Percentiles rank a stretch among this genome's conserved stretches.
Evolutionary conservation across 2,888 invertebrate species (phyloP).

Genomic region (Malthinus flaveolus): DNA sequence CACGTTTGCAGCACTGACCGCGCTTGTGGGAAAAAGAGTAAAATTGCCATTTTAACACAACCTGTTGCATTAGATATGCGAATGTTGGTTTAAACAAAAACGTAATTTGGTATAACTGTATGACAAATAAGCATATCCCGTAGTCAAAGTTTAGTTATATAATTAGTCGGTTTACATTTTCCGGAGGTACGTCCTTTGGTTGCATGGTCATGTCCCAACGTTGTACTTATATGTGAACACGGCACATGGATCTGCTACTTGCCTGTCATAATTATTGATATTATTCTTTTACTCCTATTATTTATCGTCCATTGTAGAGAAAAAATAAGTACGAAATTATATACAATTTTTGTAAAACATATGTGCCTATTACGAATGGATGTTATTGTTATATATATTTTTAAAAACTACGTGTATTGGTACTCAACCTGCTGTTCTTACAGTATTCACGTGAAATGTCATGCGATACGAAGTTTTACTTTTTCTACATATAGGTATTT

Average conservation of each 20-base stretch:
- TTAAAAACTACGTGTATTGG: constrained; percentile 16
- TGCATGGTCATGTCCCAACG: constrained; percentile 39
- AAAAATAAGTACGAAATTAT: constrained; percentile 55
- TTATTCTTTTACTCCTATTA: constrained; percentile 53
- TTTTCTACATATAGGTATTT: constrained; percentile 1
- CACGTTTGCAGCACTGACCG: too few species aligned
- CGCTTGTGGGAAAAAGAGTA: not conserved
- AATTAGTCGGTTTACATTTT: constrained; percentile 41
- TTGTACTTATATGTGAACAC: constrained; percentile 50
- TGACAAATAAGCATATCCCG: constrained; percentile 31
- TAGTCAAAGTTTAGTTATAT: constrained; percentile 34
- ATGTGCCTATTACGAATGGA: constrained; percentile 42
- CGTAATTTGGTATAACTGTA: constrained; percentile 28
- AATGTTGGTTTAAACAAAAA: constrained; percentile 17
- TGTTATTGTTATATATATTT: constrained; percentile 36
- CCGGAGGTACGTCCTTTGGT: constrained; percentile 39
- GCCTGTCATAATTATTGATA: constrained; percentile 55
- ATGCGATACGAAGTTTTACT: constrained; percentile 22
- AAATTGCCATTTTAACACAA: not conserved
- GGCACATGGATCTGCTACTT: constrained; percentile 55
- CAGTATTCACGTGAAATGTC: constrained; percentile 22
- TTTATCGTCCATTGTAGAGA: constrained; percentile 55
- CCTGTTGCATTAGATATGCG: constrained; percentile 24
- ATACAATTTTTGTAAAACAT: constrained; percentile 55
- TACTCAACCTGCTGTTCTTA: constrained; percentile 34